These are phyloP conservation scores for Cheiracanthium punctorium DNA, from an alignment of 2,888 invertebrate genomes.

Conservation along the genomic window DNA sequence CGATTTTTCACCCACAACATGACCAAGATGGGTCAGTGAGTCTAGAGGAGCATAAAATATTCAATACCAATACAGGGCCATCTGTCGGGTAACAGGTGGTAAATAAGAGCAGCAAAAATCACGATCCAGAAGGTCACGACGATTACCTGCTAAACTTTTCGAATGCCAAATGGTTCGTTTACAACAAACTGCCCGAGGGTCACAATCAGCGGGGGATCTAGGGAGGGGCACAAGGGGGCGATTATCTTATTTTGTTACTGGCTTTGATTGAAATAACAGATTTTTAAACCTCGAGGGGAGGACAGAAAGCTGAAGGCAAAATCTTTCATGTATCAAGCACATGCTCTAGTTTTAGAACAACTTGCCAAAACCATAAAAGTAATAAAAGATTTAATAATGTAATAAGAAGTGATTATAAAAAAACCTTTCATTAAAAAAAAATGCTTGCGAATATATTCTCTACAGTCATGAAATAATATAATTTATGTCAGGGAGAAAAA, in stretches of 20 bases:
- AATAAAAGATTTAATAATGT: no score
- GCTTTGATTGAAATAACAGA: background rate
- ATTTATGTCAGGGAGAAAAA: no score
- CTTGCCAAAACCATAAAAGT: no score
- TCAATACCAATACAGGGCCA: background rate
- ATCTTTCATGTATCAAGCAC: no score
- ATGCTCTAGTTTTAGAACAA: no score
- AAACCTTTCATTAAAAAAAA: no score
- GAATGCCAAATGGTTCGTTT: background rate
- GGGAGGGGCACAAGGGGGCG: background rate
- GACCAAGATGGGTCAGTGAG: background rate
- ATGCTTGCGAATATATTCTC: no score
- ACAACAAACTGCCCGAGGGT: background rate
- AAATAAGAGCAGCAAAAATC: slow-evolving; percentile 22
- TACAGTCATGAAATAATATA: no score
- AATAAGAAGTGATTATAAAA: no score
- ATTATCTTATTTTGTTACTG: background rate
- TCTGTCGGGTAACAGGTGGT: slow-evolving; percentile 24
- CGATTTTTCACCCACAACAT: background rate
- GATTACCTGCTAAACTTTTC: background rate
- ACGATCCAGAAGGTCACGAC: background rate
- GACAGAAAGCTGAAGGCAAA: no score
- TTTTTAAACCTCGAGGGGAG: background rate
- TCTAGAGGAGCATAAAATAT: background rate
- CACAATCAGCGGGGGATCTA: background rate